Evolutionary conservation across 2,888 invertebrate species (phyloP).

Genomic region (Anarsia innoxiella): DNA sequence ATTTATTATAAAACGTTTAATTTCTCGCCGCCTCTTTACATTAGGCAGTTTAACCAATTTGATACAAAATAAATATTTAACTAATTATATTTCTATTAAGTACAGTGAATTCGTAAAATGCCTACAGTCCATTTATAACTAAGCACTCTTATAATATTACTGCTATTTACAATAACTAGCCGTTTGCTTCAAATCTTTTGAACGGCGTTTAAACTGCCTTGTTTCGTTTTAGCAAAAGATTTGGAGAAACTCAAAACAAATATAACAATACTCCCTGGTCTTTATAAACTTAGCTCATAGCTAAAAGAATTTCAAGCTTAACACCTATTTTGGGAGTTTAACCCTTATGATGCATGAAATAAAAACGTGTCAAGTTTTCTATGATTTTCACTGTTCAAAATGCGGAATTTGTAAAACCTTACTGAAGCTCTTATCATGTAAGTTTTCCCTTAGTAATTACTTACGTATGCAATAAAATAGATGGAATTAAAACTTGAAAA

Average conservation of each 20-base stretch:
- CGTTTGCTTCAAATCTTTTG: constrained; percentile 7
- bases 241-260: background rate
- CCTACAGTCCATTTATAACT: background rate
- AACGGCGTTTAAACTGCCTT: background rate
- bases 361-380: too few species aligned
- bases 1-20: background rate
- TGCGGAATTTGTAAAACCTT: too few species aligned
- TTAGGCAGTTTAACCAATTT: background rate
- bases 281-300: too few species aligned
- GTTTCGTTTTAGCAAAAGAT: background rate
- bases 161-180: constrained; percentile 8
- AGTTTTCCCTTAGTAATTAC: too few species aligned
- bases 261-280: too few species aligned
- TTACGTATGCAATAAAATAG: too few species aligned
- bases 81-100: constrained; percentile 1
- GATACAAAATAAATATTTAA: constrained; percentile 4
- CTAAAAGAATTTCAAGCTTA: too few species aligned
- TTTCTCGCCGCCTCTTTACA: background rate
- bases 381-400: too few species aligned
- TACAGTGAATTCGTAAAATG: constrained; percentile 4
- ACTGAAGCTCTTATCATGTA: too few species aligned
- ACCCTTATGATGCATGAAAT: too few species aligned
- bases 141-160: background rate
- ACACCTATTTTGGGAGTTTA: too few species aligned
- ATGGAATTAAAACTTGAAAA: too few species aligned